Evolutionary conservation across 2,888 invertebrate species (phyloP).

Genomic region (Temnothorax rugatulus): DNA sequence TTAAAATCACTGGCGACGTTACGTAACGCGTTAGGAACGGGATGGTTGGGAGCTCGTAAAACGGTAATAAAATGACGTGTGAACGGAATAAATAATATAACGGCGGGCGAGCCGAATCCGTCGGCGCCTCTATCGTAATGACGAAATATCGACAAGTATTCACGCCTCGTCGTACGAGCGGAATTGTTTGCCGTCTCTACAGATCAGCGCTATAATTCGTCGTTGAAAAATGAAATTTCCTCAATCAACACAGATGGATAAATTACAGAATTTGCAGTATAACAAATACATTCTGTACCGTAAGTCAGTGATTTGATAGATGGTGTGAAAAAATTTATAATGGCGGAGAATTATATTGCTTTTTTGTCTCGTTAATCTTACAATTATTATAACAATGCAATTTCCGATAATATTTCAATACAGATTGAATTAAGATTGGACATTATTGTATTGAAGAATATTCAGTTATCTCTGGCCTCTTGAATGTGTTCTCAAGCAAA

Average conservation of each 20-base stretch:
- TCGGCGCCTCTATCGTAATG: slow-evolving; percentile 1
- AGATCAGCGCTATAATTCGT: background rate
- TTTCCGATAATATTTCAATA: background rate
- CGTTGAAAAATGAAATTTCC: slow-evolving; percentile 15
- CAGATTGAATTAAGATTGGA: background rate
- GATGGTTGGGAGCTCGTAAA: slow-evolving; percentile 63
- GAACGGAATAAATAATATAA: slow-evolving; percentile 64
- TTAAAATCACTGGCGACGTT: slow-evolving; percentile 61
- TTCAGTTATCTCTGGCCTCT: background rate
- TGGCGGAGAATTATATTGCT: background rate
- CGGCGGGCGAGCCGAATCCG: background rate
- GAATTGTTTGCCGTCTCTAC: background rate
- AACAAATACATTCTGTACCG: background rate
- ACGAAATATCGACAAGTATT: slow-evolving; percentile 7
- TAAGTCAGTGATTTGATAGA: background rate
- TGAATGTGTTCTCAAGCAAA: background rate
- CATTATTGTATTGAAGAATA: background rate
- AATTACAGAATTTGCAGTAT: background rate
- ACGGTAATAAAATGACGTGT: slow-evolving; percentile 62
- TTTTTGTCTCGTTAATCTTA: background rate
- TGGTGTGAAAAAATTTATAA: background rate
- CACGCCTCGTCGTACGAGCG: background rate
- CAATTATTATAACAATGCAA: background rate
- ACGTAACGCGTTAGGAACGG: slow-evolving; percentile 22
- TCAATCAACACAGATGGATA: background rate